Percentiles rank a stretch among this genome's conserved stretches.
Evolutionary conservation across 2,888 invertebrate species (phyloP).

Genomic region (Xanthorhoe spadicearia): DNA sequence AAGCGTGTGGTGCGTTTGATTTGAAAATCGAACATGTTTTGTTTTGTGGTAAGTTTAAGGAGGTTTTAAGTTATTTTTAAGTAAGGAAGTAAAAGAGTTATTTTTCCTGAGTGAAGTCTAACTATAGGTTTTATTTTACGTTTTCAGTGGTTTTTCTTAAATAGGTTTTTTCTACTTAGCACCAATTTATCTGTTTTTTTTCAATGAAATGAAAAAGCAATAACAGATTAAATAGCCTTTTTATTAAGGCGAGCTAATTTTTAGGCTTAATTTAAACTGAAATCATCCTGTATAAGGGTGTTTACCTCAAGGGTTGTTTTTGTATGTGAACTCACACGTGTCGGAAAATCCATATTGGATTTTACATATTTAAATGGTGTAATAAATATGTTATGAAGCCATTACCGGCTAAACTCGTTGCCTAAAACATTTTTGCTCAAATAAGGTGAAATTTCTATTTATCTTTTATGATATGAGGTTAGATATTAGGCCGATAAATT

Average conservation of each 20-base stretch:
- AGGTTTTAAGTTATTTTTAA: background rate
- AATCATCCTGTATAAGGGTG: conserved; percentile 34
- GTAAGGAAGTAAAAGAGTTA: too few relatives aligned
- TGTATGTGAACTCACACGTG: conserved; percentile 37
- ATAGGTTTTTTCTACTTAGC: too few relatives aligned
- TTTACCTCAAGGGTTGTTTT: conserved; percentile 41
- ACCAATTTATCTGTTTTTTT: too few relatives aligned
- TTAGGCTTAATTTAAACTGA: background rate
- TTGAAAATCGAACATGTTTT: conserved; percentile 17
- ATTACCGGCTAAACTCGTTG: conserved; percentile 35
- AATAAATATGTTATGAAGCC: conserved; percentile 46
- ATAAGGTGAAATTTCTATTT: conserved; percentile 13
- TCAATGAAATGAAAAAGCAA: too few relatives aligned
- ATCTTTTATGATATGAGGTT: conserved; percentile 16
- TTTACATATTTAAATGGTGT: conserved; percentile 46
- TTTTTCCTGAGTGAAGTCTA: too few relatives aligned
- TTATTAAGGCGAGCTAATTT: too few relatives aligned
- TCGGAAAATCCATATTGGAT: conserved; percentile 46
- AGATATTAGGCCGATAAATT: background rate
- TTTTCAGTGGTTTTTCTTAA: too few relatives aligned
- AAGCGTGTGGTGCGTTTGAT: conserved; percentile 32
- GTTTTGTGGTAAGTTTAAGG: background rate
- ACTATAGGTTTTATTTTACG: too few relatives aligned
- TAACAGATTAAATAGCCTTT: too few relatives aligned
- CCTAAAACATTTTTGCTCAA: conserved; percentile 26